Base-by-base conservation (phyloP, 2,888 invertebrate species). In the Plemyria rubiginata region DNA sequence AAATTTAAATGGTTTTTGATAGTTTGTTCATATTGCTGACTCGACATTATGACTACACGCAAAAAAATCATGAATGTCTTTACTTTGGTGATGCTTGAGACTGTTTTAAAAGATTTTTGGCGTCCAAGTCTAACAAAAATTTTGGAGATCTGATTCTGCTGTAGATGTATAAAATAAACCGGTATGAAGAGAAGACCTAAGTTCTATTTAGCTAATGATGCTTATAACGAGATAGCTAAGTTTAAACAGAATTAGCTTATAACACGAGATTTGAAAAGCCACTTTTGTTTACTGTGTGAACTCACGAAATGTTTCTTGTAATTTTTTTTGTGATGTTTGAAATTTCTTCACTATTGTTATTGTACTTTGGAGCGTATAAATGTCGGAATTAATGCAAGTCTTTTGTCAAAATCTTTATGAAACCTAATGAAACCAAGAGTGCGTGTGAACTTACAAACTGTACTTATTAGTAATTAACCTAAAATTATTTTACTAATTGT, bases 241-340 rank as follows among this genome's bases (percentile, higher is more conserved):
- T 48, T 38, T 29, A 55, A 55, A 48, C 36, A 38, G 11, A 13
- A 40, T 8, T 6, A 13, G 11, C 7, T 8, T 22, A 38, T 40
- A 48, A 48, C 48, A 55, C 48, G 55, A 40, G 38, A 28, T 49
- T 40, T 55, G 40, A 49, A 48, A 48, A 13, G 13, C 28, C 38
- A 40, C 28, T 48, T 54, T 48, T 48, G 48, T 48, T 55, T 48
- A 11, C 55, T 54, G 28, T 55, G 48, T 55, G 55, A 55, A 55
- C 22, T 22, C 22, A 54, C 11, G 32, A 5, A 6, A 22, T 22
- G 3, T 22, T 22, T 22, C 1, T 22, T 22, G 22, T 32, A 8
- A 5, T 38, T 38, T 8, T 8, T 45, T 15, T 16, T 45, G 32
- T 45, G 43, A 51, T 51, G 53, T 13, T 15, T 28, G 46, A n/a